Base-by-base conservation (phyloP, 2,113 vertebrate genomes). In the Butorides virescens region DNA sequence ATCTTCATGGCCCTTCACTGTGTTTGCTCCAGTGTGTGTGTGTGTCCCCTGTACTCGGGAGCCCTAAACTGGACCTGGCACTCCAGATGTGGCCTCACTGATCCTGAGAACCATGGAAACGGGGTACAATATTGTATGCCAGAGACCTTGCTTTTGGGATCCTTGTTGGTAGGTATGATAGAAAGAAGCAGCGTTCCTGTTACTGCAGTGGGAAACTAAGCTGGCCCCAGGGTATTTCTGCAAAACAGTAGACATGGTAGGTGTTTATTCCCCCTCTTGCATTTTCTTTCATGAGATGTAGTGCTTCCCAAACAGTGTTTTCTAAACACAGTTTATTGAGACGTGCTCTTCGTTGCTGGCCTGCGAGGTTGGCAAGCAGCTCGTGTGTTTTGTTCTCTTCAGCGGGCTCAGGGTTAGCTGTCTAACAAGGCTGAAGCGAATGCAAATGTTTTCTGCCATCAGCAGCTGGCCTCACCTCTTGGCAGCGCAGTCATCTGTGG, bases 401-500 rank as follows among this genome's bases (percentile, higher is more conserved):
- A 46, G 8, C 0, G 3, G 14, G 53, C 49, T 50, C 67, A 39
- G 81, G 52, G 47, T 42, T 44, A 39, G 81, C 47, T 87, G 83
- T 70, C n/a, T 23, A 30, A 58, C 23, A 39, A 32, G 58, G 25
- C 72, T 86, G 77, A 68, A 46, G 52, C 0, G 0, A 83, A 68
- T 58, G 56, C 62, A 63, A 39, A 5, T 75, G 5, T n/a, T 27
- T 14, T 70, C 61, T 50, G 21, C 0, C 0, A 22, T 49, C 37
- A 86, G 61, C 29, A 71, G 29, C 4, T 67, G 77, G 36, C 52
- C 47, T 67, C 34, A 62, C 36, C 73, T 80, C 56, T 47, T n/a
- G 56, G 34, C 58, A 83, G 52, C 0, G 1, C 0, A 5, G 42
- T 39, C 26, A 3, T 9, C 62, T 7, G 4, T 50, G 47, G 25